Percentiles rank a stretch among this genome's conserved stretches.
Conservation (phyloP, 2,113 vertebrate species). For the Clarias batrachus region DNA sequence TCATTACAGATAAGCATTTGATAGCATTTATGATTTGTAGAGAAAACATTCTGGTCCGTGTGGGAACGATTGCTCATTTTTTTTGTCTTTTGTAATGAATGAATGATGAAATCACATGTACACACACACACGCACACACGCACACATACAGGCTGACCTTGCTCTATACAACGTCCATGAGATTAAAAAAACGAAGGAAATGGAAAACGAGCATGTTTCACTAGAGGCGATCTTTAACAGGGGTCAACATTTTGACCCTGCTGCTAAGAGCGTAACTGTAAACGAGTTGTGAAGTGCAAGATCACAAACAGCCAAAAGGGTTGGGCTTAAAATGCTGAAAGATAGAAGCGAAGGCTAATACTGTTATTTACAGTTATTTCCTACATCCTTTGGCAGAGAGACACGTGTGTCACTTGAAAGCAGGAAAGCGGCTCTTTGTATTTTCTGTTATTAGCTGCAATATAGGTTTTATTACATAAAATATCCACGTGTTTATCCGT, state of each 20-base stretch:
- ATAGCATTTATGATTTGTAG: background rate
- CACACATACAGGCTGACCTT: background rate
- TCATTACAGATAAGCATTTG: conserved; percentile 18
- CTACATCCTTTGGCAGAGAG: background rate
- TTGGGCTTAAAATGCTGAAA: background rate
- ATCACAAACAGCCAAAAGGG: background rate
- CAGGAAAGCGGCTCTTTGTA: background rate
- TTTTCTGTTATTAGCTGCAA: too few species aligned
- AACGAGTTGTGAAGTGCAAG: background rate
- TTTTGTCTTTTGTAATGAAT: conserved; percentile 6
- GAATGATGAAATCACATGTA: conserved; percentile 15
- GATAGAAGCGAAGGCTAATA: background rate
- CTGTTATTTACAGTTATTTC: background rate
- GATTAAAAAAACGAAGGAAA: background rate
- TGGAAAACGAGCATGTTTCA: too few species aligned
- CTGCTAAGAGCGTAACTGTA: background rate
- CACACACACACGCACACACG: background rate
- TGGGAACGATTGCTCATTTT: conserved; percentile 18
- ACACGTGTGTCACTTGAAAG: background rate
- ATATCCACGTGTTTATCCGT: too few species aligned
- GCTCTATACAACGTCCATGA: background rate
- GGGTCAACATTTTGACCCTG: background rate
- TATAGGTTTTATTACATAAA: too few species aligned
- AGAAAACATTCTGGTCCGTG: background rate
- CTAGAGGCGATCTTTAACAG: background rate